Evolutionary conservation across 2,888 invertebrate species (phyloP).

Genomic region (Allophyes oxyacanthae): DNA sequence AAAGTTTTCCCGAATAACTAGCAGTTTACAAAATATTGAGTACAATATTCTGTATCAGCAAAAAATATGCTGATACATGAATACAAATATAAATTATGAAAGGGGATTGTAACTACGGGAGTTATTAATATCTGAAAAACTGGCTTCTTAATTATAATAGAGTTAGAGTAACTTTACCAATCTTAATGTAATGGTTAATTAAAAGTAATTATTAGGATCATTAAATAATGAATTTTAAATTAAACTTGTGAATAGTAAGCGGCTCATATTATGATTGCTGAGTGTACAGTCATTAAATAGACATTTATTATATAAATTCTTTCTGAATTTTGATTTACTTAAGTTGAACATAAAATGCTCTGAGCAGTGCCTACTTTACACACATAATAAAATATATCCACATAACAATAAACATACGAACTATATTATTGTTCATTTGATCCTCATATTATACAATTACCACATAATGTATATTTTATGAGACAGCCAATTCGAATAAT

Average conservation of each 20-base stretch:
- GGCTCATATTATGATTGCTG: too few species aligned
- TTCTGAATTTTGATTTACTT: too few species aligned
- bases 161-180: too few species aligned
- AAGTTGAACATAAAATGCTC: too few species aligned
- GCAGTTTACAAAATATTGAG: slow-evolving; percentile 7
- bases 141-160: too few species aligned
- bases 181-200: too few species aligned
- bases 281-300: too few species aligned
- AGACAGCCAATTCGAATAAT: slow-evolving; percentile 28
- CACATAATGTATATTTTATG: slow-evolving; percentile 20
- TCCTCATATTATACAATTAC: slow-evolving; percentile 20
- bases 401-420: slow-evolving; percentile 3
- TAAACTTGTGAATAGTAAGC: too few species aligned
- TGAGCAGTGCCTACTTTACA: not conserved
- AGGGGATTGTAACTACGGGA: slow-evolving; percentile 10
- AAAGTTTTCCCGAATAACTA: slow-evolving; percentile 45
- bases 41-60: slow-evolving; percentile 11
- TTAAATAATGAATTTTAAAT: too few species aligned
- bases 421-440: slow-evolving; percentile 30
- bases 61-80: slow-evolving; percentile 23
- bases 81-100: slow-evolving; percentile 25
- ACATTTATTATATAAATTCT: too few species aligned
- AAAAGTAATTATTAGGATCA: too few species aligned
- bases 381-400: slow-evolving; percentile 14
- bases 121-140: slow-evolving; percentile 2